phyloP scores from a whole-genome alignment of 2,113 vertebrate genomes.

The Eclectus roratus region DNA sequence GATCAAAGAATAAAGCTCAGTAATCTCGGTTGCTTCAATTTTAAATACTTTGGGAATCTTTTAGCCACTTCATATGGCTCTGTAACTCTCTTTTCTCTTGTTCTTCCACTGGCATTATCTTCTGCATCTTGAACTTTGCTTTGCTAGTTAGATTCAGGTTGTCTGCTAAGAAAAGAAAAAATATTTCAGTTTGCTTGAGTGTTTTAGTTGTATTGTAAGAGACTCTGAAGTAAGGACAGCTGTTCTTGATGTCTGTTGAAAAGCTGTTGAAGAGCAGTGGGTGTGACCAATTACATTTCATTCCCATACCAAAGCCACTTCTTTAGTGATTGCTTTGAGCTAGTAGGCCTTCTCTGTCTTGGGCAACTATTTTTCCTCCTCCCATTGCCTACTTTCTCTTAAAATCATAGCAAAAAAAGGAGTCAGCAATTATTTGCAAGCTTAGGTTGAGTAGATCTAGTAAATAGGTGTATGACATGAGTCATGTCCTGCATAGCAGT shows the following conservation, averaged over 20 bases:
- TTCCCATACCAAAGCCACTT: not conserved
- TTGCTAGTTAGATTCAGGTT: not conserved
- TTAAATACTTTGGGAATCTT: slow-evolving; percentile 2
- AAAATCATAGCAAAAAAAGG: not conserved
- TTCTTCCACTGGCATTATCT: not conserved
- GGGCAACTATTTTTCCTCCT: not conserved
- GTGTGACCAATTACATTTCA: not conserved
- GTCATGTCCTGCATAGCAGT: not conserved
- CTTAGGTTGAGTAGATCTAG: not conserved
- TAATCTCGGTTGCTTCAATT: not conserved
- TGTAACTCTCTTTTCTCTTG: not conserved
- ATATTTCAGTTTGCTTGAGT: not conserved
- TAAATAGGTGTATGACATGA: not conserved
- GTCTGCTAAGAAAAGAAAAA: not conserved
- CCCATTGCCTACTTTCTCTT: not conserved
- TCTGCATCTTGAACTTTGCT: slow-evolving; percentile 34
- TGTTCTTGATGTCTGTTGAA: not conserved
- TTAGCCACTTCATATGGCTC: slow-evolving; percentile 18
- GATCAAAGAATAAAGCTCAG: slow-evolving; percentile 28
- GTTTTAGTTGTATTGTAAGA: not conserved
- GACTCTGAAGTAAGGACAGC: not conserved
- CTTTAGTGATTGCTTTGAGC: not conserved
- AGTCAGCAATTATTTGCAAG: not conserved
- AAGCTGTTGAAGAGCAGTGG: not conserved
- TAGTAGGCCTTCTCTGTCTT: not conserved